Conservation (phyloP, 2,797 vertebrate genomes). For the Peromyscus melanophrys region DNA sequence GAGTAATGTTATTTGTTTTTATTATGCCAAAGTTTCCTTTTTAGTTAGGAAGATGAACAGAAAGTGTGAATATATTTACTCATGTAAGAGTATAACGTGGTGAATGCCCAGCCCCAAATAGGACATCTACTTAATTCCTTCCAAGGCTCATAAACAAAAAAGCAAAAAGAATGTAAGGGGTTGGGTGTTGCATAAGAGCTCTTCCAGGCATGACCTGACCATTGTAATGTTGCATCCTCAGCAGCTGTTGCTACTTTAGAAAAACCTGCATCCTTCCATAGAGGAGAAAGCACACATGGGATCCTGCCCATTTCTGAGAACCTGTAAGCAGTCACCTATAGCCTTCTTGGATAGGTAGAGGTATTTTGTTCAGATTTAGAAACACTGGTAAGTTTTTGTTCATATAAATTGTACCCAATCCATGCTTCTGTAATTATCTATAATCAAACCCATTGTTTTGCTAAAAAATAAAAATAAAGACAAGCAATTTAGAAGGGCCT, state of each 20-base stretch:
- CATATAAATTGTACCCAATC: background rate
- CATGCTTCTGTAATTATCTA: too few species aligned
- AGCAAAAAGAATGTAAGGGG: background rate
- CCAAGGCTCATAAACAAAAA: background rate
- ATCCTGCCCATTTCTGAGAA: background rate
- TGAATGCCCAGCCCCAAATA: background rate
- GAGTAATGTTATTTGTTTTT: background rate
- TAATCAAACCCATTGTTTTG: background rate
- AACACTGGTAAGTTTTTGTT: background rate
- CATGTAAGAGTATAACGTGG: background rate
- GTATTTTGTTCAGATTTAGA: background rate
- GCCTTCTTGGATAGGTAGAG: background rate
- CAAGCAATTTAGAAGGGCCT: background rate
- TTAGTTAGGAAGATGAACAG: background rate
- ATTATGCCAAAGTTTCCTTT: background rate
- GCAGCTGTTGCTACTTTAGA: too few species aligned
- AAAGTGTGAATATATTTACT: background rate
- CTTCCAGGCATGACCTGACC: background rate
- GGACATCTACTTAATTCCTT: too few species aligned
- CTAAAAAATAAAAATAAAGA: background rate
- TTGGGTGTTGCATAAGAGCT: background rate
- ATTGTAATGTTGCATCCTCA: background rate
- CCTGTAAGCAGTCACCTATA: background rate
- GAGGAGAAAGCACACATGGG: background rate
- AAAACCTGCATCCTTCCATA: background rate